phyloP scores from a whole-genome alignment of 2,797 vertebrate species.

The Rhabdophis nuchalis region DNA sequence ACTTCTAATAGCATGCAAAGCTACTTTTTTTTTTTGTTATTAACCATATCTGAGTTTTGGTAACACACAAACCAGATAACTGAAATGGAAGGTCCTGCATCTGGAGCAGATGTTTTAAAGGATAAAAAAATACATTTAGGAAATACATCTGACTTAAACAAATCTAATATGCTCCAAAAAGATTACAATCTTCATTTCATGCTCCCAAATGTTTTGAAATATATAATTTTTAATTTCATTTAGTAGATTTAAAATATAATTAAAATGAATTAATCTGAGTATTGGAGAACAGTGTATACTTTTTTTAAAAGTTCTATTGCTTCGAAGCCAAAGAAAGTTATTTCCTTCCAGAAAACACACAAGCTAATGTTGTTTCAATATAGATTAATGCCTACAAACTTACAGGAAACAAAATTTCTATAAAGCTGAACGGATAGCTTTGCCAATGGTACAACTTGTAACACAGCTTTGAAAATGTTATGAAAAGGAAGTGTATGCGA shows the following conservation, averaged over 20 bases:
- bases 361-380: slow-evolving; percentile 33
- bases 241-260: background rate
- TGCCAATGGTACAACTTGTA: slow-evolving; percentile 53
- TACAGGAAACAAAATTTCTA: slow-evolving; percentile 39
- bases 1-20: background rate
- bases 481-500: slow-evolving; percentile 63
- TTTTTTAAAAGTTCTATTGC: background rate
- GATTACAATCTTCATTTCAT: background rate
- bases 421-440: slow-evolving; percentile 35
- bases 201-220: background rate
- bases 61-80: background rate
- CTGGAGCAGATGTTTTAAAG: background rate
- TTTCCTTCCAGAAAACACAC: slow-evolving; percentile 40
- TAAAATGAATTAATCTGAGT: background rate
- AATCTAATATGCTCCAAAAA: background rate
- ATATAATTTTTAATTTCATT: background rate
- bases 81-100: background rate
- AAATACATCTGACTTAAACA: background rate
- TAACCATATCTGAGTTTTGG: background rate
- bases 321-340: background rate
- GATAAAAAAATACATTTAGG: background rate
- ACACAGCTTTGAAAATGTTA: slow-evolving; percentile 60
- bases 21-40: background rate
- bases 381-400: slow-evolving; percentile 43
- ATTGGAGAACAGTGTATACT: background rate